Base-by-base conservation (phyloP, 2,113 vertebrate species). In the Tyrannus savana region DNA sequence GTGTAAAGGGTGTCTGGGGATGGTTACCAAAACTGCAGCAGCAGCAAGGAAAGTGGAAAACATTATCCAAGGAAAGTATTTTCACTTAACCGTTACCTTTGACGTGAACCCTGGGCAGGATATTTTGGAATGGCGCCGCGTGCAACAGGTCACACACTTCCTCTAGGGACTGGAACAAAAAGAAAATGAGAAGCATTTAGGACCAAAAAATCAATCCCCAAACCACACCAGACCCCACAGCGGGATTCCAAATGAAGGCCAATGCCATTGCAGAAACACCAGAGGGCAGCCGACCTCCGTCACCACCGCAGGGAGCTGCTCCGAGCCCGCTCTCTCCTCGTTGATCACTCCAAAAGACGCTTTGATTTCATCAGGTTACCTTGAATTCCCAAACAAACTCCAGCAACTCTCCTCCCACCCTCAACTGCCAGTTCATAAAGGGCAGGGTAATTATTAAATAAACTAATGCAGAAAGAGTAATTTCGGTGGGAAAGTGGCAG, bases 131-230 rank as follows among this genome's bases (percentile, higher is more conserved):
- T 0, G 99, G 99, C 0, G 99, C 99, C 1, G 98, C 99, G 0
- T 99, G 99, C 84, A 99, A 46, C 85, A 99, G 97, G 97, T 99
- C 99, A 91, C 99, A 99, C 37, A 99, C 99, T 77, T 99, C 99
- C 87, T 99, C 99, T 33, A 98, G 97, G 27, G 99, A 99, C 99
- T 99, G 73, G 41, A 91, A 84, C 18, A 12, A 83, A 94, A 92
- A 83, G 73, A 77, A 83, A 91, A 66, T 1, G 6, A 91, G 35
- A 91, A 49, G 17, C 30, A 8, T 80, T 80, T 83, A 93, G 39
- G 39, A 68, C 9, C 3, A 7, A 55, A 81, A 37, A 69, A 71
- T n/a, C 76, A 68, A 56, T 44, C 68, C 33, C 27, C 84, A 41
- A 21, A 55, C 8, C 63, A 46, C 63, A 24, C 2, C 53, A 83